Evolutionary conservation across 2,888 invertebrate genomes (phyloP).

Genomic region (Limenitis camilla): DNA sequence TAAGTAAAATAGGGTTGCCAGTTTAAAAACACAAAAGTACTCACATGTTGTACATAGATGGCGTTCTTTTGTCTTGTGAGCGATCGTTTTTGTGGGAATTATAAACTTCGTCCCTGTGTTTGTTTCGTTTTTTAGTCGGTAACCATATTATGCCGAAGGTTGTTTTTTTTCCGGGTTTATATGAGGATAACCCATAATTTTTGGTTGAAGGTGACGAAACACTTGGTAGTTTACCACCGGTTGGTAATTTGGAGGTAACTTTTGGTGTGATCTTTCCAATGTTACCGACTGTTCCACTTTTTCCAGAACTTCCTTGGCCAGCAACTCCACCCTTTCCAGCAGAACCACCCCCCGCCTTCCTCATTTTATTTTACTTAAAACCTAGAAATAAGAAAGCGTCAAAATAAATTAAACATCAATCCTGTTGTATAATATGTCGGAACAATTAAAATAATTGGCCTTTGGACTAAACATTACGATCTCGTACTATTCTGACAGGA

Average conservation of each 20-base stretch:
- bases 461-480: too few species aligned
- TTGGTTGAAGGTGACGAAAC: constrained; percentile 28
- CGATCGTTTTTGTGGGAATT: constrained; percentile 44
- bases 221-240: constrained; percentile 18
- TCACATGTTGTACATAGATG: constrained; percentile 61
- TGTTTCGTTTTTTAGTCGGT: constrained; percentile 50
- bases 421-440: too few species aligned
- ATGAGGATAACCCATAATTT: constrained; percentile 36
- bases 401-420: too few species aligned
- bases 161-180: constrained; percentile 40
- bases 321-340: constrained; percentile 40
- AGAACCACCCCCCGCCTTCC: constrained; percentile 41
- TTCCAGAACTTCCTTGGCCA: too few species aligned
- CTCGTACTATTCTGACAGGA: too few species aligned
- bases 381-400: too few species aligned
- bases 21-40: constrained; percentile 27
- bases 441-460: too few species aligned
- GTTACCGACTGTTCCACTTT: constrained; percentile 17
- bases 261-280: constrained; percentile 25
- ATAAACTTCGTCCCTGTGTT: constrained; percentile 47
- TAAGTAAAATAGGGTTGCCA: neutral
- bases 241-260: constrained; percentile 19
- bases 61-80: constrained; percentile 44
- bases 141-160: constrained; percentile 61
- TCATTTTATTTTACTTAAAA: too few species aligned